Evolutionary conservation across 2,888 invertebrate species (phyloP).

Genomic region (Patella pellucida): DNA sequence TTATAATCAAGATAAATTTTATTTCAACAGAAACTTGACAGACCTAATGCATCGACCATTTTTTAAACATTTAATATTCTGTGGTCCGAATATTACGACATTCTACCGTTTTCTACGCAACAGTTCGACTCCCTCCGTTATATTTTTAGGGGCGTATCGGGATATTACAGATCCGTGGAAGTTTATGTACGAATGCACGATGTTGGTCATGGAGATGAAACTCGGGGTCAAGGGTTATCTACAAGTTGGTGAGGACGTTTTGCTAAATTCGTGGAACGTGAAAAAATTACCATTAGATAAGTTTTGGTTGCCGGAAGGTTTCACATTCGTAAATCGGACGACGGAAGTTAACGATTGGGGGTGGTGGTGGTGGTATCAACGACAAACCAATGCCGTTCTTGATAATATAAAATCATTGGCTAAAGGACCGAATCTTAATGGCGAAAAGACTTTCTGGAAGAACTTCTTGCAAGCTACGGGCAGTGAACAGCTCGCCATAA

Average conservation of each 20-base stretch:
- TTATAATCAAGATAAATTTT: too few relatives aligned
- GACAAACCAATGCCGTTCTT: constrained; percentile 13
- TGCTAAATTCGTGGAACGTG: constrained; percentile 18
- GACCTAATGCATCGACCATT: constrained; percentile 15
- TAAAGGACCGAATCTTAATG: not conserved
- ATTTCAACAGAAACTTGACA: too few relatives aligned
- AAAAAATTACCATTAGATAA: constrained; percentile 14
- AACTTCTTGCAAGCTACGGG: constrained; percentile 7
- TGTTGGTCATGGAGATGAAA: constrained; percentile 16
- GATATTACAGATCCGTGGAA: constrained; percentile 9
- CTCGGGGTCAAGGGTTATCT: constrained; percentile 19
- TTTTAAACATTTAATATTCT: constrained; percentile 20
- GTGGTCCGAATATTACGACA: constrained; percentile 11
- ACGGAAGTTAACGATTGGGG: not conserved
- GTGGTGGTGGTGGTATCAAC: constrained; percentile 17
- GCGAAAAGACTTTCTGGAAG: constrained; percentile 3
- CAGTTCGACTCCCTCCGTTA: constrained; percentile 9
- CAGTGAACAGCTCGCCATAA: not conserved
- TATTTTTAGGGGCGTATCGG: constrained; percentile 14
- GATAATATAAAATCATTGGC: not conserved
- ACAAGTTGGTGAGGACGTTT: constrained; percentile 17
- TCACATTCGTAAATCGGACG: not conserved
- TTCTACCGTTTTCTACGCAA: constrained; percentile 11
- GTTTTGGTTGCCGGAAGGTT: constrained; percentile 13
- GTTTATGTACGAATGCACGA: constrained; percentile 13